Evolutionary conservation across 2,888 invertebrate genomes (phyloP).

Genomic region (Myopa testacea): DNA sequence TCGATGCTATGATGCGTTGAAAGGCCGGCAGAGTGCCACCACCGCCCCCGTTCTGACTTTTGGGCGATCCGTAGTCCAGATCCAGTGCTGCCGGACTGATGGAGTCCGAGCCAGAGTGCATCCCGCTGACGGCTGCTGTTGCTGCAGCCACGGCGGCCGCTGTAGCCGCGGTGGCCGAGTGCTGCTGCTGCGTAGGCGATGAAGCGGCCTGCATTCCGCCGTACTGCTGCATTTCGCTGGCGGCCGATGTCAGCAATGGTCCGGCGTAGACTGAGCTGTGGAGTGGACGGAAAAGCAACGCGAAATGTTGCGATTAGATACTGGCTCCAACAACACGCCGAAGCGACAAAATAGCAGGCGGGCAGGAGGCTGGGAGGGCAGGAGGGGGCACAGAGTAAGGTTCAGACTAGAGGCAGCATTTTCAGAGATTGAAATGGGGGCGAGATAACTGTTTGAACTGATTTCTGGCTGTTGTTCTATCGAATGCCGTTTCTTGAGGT

Average conservation of each 20-base stretch:
- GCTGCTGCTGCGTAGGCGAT: constrained; percentile 52
- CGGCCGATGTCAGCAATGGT: constrained; percentile 61
- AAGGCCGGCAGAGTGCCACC: constrained; percentile 64
- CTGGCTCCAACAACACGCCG: background rate
- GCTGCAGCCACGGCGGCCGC: constrained; percentile 49
- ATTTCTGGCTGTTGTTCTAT: constrained; percentile 24
- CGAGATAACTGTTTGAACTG: background rate
- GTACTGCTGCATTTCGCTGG: constrained; percentile 61
- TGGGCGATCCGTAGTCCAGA: constrained; percentile 65
- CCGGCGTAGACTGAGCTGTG: constrained; percentile 65
- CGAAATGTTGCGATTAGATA: constrained; percentile 21
- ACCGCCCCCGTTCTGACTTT: constrained; percentile 52
- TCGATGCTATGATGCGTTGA: constrained; percentile 58
- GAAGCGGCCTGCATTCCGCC: constrained; percentile 52
- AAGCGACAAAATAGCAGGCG: no score
- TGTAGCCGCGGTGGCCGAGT: constrained; percentile 52
- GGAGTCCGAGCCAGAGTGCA: constrained; percentile 46
- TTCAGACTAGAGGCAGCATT: no score
- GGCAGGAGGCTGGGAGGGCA: no score
- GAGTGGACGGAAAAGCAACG: constrained; percentile 11
- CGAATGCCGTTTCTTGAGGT: no score
- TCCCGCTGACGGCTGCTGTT: constrained; percentile 46
- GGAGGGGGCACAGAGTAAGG: no score
- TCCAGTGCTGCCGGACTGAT: constrained; percentile 44
- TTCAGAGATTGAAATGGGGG: background rate